Percentiles rank a stretch among this genome's conserved stretches.
Evolutionary conservation across 2,888 invertebrate species (phyloP).

Genomic region (Apamea epomidion): DNA sequence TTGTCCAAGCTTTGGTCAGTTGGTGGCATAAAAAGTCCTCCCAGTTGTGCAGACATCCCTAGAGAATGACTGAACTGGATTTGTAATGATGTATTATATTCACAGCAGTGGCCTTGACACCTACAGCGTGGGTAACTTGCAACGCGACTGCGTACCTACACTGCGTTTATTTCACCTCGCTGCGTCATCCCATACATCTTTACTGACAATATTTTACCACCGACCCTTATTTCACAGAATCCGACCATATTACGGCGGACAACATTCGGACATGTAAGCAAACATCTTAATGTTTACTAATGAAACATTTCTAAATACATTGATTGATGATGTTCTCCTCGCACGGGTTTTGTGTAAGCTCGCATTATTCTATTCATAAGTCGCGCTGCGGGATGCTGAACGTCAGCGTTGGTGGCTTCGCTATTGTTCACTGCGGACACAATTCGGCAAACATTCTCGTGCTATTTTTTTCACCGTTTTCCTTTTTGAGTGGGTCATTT

Average conservation of each 20-base stretch:
- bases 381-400: slow-evolving; percentile 84
- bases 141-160: slow-evolving; percentile 67
- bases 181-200: slow-evolving; percentile 78
- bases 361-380: slow-evolving; percentile 88
- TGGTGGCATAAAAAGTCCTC: slow-evolving; percentile 66
- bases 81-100: slow-evolving; percentile 78
- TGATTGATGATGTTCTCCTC: slow-evolving; percentile 87
- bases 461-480: slow-evolving; percentile 76
- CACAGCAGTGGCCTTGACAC: slow-evolving; percentile 81
- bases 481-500: slow-evolving; percentile 83
- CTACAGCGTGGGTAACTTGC: slow-evolving; percentile 77
- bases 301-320: slow-evolving; percentile 89
- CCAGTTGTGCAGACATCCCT: slow-evolving; percentile 68
- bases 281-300: slow-evolving; percentile 91
- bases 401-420: slow-evolving; percentile 87
- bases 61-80: slow-evolving; percentile 72
- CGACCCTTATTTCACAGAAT: slow-evolving; percentile 87
- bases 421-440: slow-evolving; percentile 84
- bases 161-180: slow-evolving; percentile 77
- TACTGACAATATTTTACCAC: slow-evolving; percentile 82
- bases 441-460: slow-evolving; percentile 85
- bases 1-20: slow-evolving; percentile 66
- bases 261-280: slow-evolving; percentile 89
- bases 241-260: slow-evolving; percentile 81
- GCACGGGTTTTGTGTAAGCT: slow-evolving; percentile 86